These are phyloP conservation scores for Tetramorium parvispinum DNA, from an alignment of 1,140 invertebrate genomes.

Conservation along the genomic window DNA sequence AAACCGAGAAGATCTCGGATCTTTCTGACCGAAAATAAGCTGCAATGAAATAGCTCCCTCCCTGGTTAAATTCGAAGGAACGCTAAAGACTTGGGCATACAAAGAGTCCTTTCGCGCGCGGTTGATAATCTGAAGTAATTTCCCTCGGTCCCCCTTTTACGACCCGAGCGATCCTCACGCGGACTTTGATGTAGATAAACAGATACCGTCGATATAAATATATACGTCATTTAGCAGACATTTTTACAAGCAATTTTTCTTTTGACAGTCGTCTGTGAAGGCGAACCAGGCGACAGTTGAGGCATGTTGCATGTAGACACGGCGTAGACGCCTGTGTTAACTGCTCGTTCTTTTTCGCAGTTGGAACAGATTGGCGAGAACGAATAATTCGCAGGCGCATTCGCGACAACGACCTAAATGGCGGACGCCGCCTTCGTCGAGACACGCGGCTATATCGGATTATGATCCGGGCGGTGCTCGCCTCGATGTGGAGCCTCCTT, in stretches of 20 bases:
- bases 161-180: not conserved
- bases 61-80: not conserved
- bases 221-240: not conserved
- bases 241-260: constrained; percentile 22
- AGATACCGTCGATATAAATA: not conserved
- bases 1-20: not conserved
- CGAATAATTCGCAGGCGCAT: constrained; percentile 40
- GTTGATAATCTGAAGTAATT: constrained; percentile 31
- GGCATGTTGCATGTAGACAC: not conserved
- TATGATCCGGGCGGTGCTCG: constrained; percentile 29
- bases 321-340: not conserved
- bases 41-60: not conserved
- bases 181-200: constrained; percentile 8
- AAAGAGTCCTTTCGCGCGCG: constrained; percentile 4
- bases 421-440: constrained; percentile 23
- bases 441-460: constrained; percentile 35
- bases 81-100: constrained; percentile 8
- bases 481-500: constrained; percentile 60
- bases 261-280: not conserved
- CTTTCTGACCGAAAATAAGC: not conserved
- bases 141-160: not conserved
- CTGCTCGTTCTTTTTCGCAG: not conserved
- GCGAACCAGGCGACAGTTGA: not conserved
- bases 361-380: not conserved
- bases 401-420: constrained; percentile 33